Base-by-base conservation (phyloP, 2,888 invertebrate genomes). In the Clistopyga incitator region DNA sequence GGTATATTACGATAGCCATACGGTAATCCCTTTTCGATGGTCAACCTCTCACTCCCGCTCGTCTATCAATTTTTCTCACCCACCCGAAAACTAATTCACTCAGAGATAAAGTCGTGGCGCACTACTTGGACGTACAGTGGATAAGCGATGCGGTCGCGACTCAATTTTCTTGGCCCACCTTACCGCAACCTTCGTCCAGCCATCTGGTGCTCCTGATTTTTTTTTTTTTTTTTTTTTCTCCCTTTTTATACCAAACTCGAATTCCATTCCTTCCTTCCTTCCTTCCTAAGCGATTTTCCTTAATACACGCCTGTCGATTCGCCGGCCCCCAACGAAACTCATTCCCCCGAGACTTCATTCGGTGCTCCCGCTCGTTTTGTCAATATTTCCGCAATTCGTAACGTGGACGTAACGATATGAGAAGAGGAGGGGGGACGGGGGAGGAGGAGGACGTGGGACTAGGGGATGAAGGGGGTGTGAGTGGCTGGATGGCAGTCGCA, bases 351-450 rank as follows among this genome's bases (percentile, higher is more conserved):
- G 70, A 42, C 65, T 81, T 76, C 64, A 80, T 84, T 79, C 81
- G 67, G 23, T 45, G 15, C 77, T 80, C 78, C 65, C 29, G 34
- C 64, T 78, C 83, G 71, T 81, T 82, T 86, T 86, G 82, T 85
- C 86, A 80, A 88, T 88, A 86, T 86, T 88, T 85, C 80, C 78
- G 77, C 87, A 86, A 85, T 87, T 88, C 84, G 81, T 85, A 84
- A 80, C 67, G 71, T 68, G 82, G 82, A 83, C 75, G 77, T 83
- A 83, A 70, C 54, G 84, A 77, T 82, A 77, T 71, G 84, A 81
- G 82, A 77, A 65, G 70, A 65, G 38, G 23, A 18, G 42, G 25
- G 71, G 50, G 54, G 65, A 71, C n/a, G n/a, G n/a, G n/a, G n/a
- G n/a, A n/a, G n/a, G n/a, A n/a, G n/a, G n/a, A n/a, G n/a, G n/a